These are phyloP conservation scores for Hippocampus comes DNA, from an alignment of 2,113 vertebrate species.

Conservation along the genomic window DNA sequence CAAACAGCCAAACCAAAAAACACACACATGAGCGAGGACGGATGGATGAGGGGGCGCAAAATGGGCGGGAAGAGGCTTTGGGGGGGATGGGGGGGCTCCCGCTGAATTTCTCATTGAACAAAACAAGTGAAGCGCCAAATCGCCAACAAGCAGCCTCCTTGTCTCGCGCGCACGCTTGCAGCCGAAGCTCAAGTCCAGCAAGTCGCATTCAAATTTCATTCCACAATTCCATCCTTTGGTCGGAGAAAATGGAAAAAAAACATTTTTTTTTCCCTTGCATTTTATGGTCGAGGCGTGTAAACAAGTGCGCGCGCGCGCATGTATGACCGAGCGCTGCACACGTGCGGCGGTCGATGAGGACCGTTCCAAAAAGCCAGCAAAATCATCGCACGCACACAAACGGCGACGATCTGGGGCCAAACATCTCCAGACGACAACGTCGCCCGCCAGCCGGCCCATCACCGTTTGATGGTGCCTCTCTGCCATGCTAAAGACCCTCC, in stretches of 20 bases:
- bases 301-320: conserved; percentile 13
- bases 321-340: too few species aligned
- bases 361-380: background rate
- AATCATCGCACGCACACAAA: background rate
- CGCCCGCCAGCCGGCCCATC: background rate
- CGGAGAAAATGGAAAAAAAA: conserved; percentile 31
- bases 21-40: background rate
- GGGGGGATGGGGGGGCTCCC: background rate
- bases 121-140: conserved; percentile 57
- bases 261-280: conserved; percentile 12
- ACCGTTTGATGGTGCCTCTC: conserved; percentile 37
- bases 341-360: background rate
- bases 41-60: background rate
- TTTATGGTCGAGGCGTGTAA: conserved; percentile 11
- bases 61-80: conserved; percentile 2
- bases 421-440: conserved; percentile 28
- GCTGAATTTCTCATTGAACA: conserved; percentile 25
- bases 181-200: background rate
- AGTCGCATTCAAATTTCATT: background rate
- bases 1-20: background rate
- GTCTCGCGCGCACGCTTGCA: conserved; percentile 25
- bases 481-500: conserved; percentile 1
- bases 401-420: background rate
- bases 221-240: background rate
- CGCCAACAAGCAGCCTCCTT: conserved; percentile 46